phyloP scores from a whole-genome alignment of 2,797 vertebrate species.

The Periophthalmus magnuspinnatus region DNA sequence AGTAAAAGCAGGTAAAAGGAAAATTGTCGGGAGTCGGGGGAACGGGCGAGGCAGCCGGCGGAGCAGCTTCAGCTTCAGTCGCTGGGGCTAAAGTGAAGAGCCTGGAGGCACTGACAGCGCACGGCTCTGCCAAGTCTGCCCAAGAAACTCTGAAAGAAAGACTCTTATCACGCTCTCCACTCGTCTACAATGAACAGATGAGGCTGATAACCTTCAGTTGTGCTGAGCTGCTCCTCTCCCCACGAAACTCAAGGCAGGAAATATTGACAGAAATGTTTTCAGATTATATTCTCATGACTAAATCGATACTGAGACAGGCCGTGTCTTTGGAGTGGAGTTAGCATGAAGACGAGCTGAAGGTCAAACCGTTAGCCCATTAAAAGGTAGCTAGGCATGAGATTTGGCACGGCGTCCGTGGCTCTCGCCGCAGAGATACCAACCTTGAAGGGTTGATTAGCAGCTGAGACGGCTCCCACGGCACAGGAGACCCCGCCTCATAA shows the following conservation, averaged over 20 bases:
- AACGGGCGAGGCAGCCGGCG: conserved; percentile 61
- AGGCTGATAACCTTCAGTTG: conserved; percentile 67
- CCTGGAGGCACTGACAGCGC: conserved; percentile 61
- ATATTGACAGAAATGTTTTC: conserved; percentile 76
- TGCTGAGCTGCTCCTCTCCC: conserved; percentile 64
- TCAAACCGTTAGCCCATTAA: conserved; percentile 71
- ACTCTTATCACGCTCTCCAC: conserved; percentile 56
- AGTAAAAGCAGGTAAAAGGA: conserved; percentile 28
- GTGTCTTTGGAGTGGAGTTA: conserved; percentile 63
- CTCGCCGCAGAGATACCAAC: conserved; percentile 64
- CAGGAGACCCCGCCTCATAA: conserved; percentile 75
- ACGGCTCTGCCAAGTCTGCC: conserved; percentile 60
- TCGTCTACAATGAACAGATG: conserved; percentile 59
- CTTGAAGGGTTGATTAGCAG: conserved; percentile 79
- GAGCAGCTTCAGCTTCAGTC: conserved; percentile 68
- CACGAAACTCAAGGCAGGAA: conserved; percentile 59
- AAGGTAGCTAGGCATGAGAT: conserved; percentile 56
- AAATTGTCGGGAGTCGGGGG: conserved; percentile 53
- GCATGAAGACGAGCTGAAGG: conserved; percentile 68
- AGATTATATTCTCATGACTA: conserved; percentile 76
- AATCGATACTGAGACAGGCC: conserved; percentile 73
- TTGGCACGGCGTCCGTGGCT: conserved; percentile 62
- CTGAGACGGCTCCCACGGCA: conserved; percentile 72
- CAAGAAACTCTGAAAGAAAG: conserved; percentile 58
- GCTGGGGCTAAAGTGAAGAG: conserved; percentile 62